Conservation (phyloP, 2,888 invertebrate species). For the Megalurothrips usitatus region DNA sequence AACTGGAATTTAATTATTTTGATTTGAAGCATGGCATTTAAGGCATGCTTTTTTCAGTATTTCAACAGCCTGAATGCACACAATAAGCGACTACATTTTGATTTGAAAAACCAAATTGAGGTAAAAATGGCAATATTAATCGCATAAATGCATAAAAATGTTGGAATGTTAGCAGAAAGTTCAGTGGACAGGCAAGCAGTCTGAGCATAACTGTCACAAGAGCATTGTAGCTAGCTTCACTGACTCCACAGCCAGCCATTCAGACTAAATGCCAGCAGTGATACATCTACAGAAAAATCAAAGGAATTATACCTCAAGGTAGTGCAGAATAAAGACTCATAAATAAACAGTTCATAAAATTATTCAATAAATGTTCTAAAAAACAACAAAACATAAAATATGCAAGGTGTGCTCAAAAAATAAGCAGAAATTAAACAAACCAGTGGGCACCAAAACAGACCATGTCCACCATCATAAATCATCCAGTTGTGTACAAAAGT, state of each 20-base stretch:
- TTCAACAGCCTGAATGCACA: no score
- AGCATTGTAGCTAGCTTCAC: neutral
- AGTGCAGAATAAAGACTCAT: constrained; percentile 2
- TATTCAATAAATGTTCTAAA: constrained; percentile 24
- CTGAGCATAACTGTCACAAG: neutral
- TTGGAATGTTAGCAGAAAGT: constrained; percentile 1
- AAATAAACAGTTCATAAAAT: constrained; percentile 25
- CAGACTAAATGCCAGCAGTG: constrained; percentile 5
- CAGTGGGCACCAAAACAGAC: constrained; percentile 25
- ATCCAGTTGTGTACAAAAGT: constrained; percentile 20
- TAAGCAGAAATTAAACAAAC: constrained; percentile 27
- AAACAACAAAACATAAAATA: constrained; percentile 25
- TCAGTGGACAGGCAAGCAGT: neutral
- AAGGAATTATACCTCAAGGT: neutral
- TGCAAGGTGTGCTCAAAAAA: constrained; percentile 23
- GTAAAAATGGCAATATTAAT: neutral
- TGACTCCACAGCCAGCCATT: neutral
- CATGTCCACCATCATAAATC: constrained; percentile 16
- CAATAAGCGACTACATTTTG: neutral
- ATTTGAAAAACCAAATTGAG: neutral
- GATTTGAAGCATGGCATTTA: no score
- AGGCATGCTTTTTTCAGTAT: no score
- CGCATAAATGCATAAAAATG: neutral
- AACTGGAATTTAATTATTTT: no score
- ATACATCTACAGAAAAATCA: neutral